phyloP scores from a whole-genome alignment of 2,888 invertebrate species.

The Zaprionus obscuricornis region DNA sequence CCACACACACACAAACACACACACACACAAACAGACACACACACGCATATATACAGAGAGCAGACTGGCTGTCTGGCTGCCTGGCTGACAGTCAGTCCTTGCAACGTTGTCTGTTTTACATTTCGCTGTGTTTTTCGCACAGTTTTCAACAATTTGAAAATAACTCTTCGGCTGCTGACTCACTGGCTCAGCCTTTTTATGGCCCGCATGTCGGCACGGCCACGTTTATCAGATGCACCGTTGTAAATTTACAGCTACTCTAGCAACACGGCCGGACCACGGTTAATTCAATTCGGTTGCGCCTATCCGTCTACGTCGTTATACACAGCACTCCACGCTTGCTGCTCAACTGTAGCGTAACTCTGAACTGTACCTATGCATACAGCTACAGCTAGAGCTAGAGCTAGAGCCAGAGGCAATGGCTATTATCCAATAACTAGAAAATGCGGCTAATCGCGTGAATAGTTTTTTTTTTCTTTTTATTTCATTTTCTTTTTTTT shows the following conservation, averaged over 20 bases:
- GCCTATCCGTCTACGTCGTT: slow-evolving; percentile 24
- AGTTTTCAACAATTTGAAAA: slow-evolving; percentile 60
- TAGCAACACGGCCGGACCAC: slow-evolving; percentile 51
- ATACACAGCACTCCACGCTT: too few relatives aligned
- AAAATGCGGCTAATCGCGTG: slow-evolving; percentile 74
- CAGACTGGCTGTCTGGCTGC: too few relatives aligned
- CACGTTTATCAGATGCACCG: slow-evolving; percentile 75
- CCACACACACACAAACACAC: slow-evolving; percentile 3
- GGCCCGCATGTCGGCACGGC: slow-evolving; percentile 52
- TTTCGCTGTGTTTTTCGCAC: slow-evolving; percentile 59
- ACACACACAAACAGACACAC: too few relatives aligned
- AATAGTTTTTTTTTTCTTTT: too few relatives aligned
- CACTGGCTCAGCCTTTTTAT: slow-evolving; percentile 58
- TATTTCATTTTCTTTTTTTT: too few relatives aligned
- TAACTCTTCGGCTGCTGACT: slow-evolving; percentile 66
- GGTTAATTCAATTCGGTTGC: slow-evolving; percentile 73
- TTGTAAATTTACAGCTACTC: slow-evolving; percentile 70
- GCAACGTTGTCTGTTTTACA: slow-evolving; percentile 67
- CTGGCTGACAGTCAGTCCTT: slow-evolving; percentile 32
- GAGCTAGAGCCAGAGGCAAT: slow-evolving; percentile 17
- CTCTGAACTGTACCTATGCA: too few relatives aligned
- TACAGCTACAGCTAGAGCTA: background rate
- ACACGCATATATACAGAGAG: too few relatives aligned
- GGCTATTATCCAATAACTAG: slow-evolving; percentile 73
- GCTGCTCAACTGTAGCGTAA: too few relatives aligned